Base-by-base conservation (phyloP, 2,113 vertebrate species). In the Capreolus pygargus region DNA sequence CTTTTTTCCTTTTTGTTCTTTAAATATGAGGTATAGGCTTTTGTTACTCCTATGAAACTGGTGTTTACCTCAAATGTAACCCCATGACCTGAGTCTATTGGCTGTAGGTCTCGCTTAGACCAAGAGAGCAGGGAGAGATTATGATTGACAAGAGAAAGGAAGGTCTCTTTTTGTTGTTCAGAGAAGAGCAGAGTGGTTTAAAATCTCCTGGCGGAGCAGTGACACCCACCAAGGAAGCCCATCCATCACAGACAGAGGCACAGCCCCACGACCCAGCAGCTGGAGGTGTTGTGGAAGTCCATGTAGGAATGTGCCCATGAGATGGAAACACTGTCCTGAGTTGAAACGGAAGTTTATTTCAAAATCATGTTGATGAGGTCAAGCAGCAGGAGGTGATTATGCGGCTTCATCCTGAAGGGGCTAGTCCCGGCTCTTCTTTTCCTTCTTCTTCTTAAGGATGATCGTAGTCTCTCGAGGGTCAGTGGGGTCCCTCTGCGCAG, bases 361-460 rank as follows among this genome's bases (percentile, higher is more conserved):
- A 64, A n/a, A 64, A n/a, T 64, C 61, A 8, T 7, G 1, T 64
- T n/a, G 61, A 64, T 64, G 61, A 64, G 7, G 30, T 30, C 61
- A 4, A 64, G 61, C 61, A n/a, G 61, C 30, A 64, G 3, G 61
- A 64, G 61, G 2, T 64, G 61, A n/a, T n/a, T 64, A 64, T n/a
- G 61, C 0, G 1, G 61, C 15, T 0, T 17, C 7, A 64, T 64
- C 7, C 61, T n/a, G 61, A 64, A 64, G 61, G 15, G 7, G 3
- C 30, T 17, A 0, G 0, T n/a, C 61, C 16, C 16, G 15, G 61
- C 17, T n/a, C 16, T n/a, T 64, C 61, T 64, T 64, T n/a, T 4
- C 33, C 61, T 64, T 64, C 61, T n/a, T 64, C 61, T n/a, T 64
- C 61, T 64, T 64, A 64, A n/a, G 30, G 61, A n/a, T 64, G 61